Evolutionary conservation across 1,140 invertebrate species (phyloP).

Genomic region (Macrostomum lignano): DNA sequence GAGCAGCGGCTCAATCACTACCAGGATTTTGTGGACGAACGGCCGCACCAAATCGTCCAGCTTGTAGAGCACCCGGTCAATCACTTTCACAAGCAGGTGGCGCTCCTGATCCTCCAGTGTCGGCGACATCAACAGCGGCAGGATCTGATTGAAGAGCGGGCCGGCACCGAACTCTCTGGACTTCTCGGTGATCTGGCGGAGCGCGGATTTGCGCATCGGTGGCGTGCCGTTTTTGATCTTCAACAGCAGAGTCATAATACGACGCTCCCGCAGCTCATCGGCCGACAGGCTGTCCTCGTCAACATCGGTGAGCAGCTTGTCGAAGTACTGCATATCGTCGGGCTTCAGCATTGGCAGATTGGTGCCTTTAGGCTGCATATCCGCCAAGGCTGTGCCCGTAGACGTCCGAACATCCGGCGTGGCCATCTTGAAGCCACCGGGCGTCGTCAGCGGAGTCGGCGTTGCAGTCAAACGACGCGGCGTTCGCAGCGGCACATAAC

Average conservation of each 20-base stretch:
- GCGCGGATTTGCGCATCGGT: conserved; percentile 79
- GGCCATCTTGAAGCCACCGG: conserved; percentile 70
- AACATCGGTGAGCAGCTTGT: conserved; percentile 75
- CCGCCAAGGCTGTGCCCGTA: conserved; percentile 39
- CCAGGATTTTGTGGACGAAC: conserved; percentile 95
- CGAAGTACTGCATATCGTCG: conserved; percentile 98
- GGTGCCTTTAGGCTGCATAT: conserved; percentile 70
- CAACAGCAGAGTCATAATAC: conserved; percentile 88
- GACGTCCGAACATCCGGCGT: conserved; percentile 24
- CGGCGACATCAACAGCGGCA: conserved; percentile 91
- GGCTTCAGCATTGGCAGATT: conserved; percentile 96
- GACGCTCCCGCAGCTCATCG: conserved; percentile 85
- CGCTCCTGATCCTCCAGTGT: conserved; percentile 95
- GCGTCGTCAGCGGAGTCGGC: conserved; percentile 66
- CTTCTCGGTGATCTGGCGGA: conserved; percentile 92
- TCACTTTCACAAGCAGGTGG: conserved; percentile 89
- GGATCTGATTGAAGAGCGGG: conserved; percentile 87
- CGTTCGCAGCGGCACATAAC: conserved; percentile 82
- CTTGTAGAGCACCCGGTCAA: conserved; percentile 91
- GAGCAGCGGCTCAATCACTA: conserved; percentile 87
- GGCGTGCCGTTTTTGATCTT: conserved; percentile 99
- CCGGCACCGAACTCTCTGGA: conserved; percentile 89
- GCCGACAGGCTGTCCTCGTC: conserved; percentile 77
- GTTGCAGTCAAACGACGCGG: conserved; percentile 85
- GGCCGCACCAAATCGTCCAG: conserved; percentile 88